phyloP scores from a whole-genome alignment of 2,113 vertebrate genomes.

The Seriola aureovittata region DNA sequence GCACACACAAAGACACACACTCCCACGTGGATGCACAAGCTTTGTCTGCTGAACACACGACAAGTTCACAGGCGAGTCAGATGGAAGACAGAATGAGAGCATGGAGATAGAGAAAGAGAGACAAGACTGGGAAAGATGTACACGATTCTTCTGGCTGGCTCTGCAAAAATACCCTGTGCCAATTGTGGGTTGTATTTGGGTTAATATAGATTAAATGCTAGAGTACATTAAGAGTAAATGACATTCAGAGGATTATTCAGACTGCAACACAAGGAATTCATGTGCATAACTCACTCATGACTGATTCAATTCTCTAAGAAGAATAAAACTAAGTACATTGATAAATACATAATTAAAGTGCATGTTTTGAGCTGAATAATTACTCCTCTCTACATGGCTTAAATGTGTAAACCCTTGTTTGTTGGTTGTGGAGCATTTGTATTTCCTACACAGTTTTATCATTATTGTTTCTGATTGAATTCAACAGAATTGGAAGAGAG shows the following conservation, averaged over 20 bases:
- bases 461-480: slow-evolving; percentile 30
- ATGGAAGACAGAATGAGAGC: slow-evolving; percentile 79
- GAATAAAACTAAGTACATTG: background rate
- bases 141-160: slow-evolving; percentile 9
- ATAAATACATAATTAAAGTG: slow-evolving; percentile 16
- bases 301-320: slow-evolving; percentile 15
- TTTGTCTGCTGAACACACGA: slow-evolving; percentile 59
- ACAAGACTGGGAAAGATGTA: slow-evolving; percentile 28
- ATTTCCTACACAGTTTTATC: slow-evolving; percentile 10
- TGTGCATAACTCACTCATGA: background rate
- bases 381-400: slow-evolving; percentile 2
- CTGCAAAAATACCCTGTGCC: slow-evolving; percentile 11
- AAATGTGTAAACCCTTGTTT: slow-evolving; percentile 27
- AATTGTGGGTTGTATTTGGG: background rate
- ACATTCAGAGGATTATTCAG: slow-evolving; percentile 36
- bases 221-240: slow-evolving; percentile 13
- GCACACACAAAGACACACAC: slow-evolving; percentile 38
- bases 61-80: slow-evolving; percentile 65
- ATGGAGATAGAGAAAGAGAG: slow-evolving; percentile 39
- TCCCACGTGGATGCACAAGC: slow-evolving; percentile 45
- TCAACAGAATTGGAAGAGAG: slow-evolving; percentile 12
- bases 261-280: slow-evolving; percentile 14
- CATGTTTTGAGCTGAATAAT: slow-evolving; percentile 31
- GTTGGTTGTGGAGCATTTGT: background rate
- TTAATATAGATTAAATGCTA: slow-evolving; percentile 9